A percentile compares a stretch with the other conserved stretches of the same genome.
phyloP scores from a whole-genome alignment of 2,113 vertebrate genomes.

The Oryctolagus cuniculus region mOryCun1.1 NC_091445.1:65902501-65903000 shows the following conservation, averaged over 20 bases:
- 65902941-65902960: not conserved
- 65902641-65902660: not conserved
- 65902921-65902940: constrained; percentile 5
- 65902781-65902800: constrained; percentile 14
- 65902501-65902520: not conserved
- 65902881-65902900: not conserved
- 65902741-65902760: not conserved
- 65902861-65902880: not conserved
- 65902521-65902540: not conserved
- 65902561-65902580: not conserved
- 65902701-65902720: not conserved
- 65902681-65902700: not conserved
- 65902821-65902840: not conserved
- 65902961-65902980: constrained; percentile 9
- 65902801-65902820: not conserved
- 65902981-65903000: not conserved
- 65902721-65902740: not conserved
- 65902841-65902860: not conserved
- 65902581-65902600: not conserved
- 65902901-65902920: not conserved
- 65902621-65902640: not conserved
- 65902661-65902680: not conserved
- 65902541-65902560: not conserved
- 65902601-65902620: not conserved
- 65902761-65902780: not conserved